phyloP scores from a whole-genome alignment of 2,888 invertebrate species.

The Hydraecia micacea region DNA sequence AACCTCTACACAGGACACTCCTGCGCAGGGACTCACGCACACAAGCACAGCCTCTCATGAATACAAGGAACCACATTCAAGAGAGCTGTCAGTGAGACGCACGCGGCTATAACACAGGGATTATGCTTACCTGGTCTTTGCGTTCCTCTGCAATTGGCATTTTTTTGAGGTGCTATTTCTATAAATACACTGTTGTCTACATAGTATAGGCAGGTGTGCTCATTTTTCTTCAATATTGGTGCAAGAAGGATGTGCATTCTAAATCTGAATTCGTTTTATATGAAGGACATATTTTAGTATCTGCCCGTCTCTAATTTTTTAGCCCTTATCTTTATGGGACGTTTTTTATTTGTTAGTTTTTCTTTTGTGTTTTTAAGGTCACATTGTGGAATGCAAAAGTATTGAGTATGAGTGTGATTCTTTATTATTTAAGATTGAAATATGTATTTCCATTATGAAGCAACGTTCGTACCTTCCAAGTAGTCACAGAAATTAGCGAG shows the following conservation, averaged over 20 bases:
- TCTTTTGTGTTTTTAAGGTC: background rate
- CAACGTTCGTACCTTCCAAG: background rate
- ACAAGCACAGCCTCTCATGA: constrained; percentile 70
- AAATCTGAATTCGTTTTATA: background rate
- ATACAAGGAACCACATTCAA: constrained; percentile 70
- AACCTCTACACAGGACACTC: constrained; percentile 85
- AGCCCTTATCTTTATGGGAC: no score
- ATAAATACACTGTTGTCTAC: constrained; percentile 74
- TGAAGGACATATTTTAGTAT: background rate
- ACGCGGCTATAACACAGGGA: constrained; percentile 71
- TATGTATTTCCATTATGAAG: background rate
- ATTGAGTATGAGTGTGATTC: background rate
- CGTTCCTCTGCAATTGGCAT: constrained; percentile 77
- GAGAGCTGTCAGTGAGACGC: constrained; percentile 71
- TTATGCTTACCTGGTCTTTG: constrained; percentile 82
- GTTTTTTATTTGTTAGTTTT: background rate
- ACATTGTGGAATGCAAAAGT: background rate
- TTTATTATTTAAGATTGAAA: background rate
- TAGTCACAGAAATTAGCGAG: constrained; percentile 5
- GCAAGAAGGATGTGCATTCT: constrained; percentile 18
- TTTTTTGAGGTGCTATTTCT: constrained; percentile 78
- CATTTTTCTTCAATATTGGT: constrained; percentile 58
- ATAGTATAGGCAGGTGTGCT: constrained; percentile 71
- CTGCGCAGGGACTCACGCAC: constrained; percentile 82
- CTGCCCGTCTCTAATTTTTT: background rate